phyloP scores from a whole-genome alignment of 2,888 invertebrate genomes.

The Epirrhoe tristata region DNA sequence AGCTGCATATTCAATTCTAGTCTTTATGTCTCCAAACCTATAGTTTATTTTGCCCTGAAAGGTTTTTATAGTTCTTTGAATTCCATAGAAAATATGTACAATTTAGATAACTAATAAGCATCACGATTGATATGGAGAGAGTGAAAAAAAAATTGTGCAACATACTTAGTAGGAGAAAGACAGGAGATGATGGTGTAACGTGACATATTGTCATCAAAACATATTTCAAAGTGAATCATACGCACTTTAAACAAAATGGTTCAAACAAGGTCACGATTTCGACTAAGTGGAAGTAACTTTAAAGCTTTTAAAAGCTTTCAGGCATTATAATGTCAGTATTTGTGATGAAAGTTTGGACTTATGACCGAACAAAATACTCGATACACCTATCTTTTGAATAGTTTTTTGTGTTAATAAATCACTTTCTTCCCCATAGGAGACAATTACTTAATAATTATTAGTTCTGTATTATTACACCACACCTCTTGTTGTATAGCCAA shows the following conservation, averaged over 20 bases:
- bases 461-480: too few relatives aligned
- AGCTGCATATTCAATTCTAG: conserved; percentile 15
- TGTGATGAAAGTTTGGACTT: neutral
- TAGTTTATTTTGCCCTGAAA: conserved; percentile 18
- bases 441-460: too few relatives aligned
- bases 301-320: conserved; percentile 23
- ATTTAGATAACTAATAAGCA: too few relatives aligned
- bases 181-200: too few relatives aligned
- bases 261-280: conserved; percentile 60
- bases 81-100: neutral
- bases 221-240: conserved; percentile 51
- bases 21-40: conserved; percentile 15
- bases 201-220: neutral
- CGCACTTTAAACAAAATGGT: conserved; percentile 57
- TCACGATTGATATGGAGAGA: too few relatives aligned
- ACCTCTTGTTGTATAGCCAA: too few relatives aligned
- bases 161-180: too few relatives aligned
- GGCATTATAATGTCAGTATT: neutral
- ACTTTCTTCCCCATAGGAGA: too few relatives aligned
- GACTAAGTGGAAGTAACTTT: conserved; percentile 39
- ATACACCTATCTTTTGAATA: too few relatives aligned
- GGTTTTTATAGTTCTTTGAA: conserved; percentile 23
- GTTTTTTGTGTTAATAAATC: too few relatives aligned
- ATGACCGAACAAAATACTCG: neutral
- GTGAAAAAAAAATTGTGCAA: too few relatives aligned